A percentile compares a stretch with the other conserved stretches of the same genome.
Evolutionary conservation across 2,797 vertebrate species (phyloP).

Genomic region (Picus viridis): DNA sequence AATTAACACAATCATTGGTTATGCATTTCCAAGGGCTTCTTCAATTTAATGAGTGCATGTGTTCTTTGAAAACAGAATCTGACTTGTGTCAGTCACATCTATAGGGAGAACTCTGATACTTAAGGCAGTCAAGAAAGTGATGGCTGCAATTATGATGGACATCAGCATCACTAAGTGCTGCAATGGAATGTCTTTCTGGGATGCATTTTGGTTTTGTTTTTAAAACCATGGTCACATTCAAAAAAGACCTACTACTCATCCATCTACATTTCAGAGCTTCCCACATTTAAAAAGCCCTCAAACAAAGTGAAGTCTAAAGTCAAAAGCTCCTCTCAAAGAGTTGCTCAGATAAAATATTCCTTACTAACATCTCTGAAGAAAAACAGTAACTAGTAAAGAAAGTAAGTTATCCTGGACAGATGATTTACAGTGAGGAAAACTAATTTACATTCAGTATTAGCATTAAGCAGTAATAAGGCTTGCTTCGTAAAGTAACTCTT

Average conservation of each 20-base stretch:
- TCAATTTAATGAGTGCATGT: not conserved
- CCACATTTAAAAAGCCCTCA: not conserved
- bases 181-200: not conserved
- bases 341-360: not conserved
- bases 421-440: not conserved
- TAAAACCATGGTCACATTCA: not conserved
- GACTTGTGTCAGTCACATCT: not conserved
- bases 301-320: not conserved
- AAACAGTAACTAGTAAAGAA: not conserved
- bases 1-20: not conserved
- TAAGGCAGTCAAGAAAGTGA: not conserved
- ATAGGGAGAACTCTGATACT: not conserved
- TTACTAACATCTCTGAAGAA: not conserved
- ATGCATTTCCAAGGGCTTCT: not conserved
- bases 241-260: not conserved
- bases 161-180: not conserved
- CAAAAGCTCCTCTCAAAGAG: not conserved
- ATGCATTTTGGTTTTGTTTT: not conserved
- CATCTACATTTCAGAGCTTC: not conserved
- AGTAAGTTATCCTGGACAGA: not conserved
- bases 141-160: not conserved
- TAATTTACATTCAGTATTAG: not conserved
- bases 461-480: not conserved
- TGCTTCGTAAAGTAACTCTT: not conserved
- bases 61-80: not conserved